Evolutionary conservation across 2,888 invertebrate species (phyloP).

Genomic region (Cyrtodaria siliqua): DNA sequence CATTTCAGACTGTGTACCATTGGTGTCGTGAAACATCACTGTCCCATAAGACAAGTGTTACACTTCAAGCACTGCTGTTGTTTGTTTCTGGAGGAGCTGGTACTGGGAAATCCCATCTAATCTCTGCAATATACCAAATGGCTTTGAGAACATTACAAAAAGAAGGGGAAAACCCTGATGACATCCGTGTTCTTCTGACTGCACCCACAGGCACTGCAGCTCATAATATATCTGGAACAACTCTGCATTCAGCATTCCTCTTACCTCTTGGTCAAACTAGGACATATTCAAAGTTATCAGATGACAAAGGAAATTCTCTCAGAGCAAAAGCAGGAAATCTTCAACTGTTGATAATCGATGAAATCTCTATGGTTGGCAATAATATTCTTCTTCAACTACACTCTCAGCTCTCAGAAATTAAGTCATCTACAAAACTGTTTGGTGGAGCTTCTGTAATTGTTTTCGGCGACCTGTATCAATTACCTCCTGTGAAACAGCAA

Average conservation of each 20-base stretch:
- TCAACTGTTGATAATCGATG: conserved; percentile 61
- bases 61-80: conserved; percentile 16
- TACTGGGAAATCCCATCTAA: conserved; percentile 58
- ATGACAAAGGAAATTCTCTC: conserved; percentile 46
- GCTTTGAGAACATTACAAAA: conserved; percentile 36
- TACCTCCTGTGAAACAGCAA: conserved; percentile 42
- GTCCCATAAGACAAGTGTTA: conserved; percentile 20
- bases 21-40: conserved; percentile 41
- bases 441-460: conserved; percentile 47
- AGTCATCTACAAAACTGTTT: conserved; percentile 32
- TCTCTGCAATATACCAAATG: conserved; percentile 53
- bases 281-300: conserved; percentile 41
- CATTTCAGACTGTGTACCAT: conserved; percentile 11
- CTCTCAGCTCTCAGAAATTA: conserved; percentile 49
- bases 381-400: conserved; percentile 52
- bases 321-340: conserved; percentile 30
- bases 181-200: conserved; percentile 35
- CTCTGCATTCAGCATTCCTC: conserved; percentile 54
- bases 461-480: conserved; percentile 50
- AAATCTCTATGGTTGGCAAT: conserved; percentile 63
- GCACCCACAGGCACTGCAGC: conserved; percentile 63
- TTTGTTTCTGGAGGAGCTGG: conserved; percentile 65
- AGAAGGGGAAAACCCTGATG: conserved; percentile 44
- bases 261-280: conserved; percentile 53
- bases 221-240: conserved; percentile 58